Conservation (phyloP, 2,888 invertebrate genomes). For the Drosophila atroscutellata region DNA sequence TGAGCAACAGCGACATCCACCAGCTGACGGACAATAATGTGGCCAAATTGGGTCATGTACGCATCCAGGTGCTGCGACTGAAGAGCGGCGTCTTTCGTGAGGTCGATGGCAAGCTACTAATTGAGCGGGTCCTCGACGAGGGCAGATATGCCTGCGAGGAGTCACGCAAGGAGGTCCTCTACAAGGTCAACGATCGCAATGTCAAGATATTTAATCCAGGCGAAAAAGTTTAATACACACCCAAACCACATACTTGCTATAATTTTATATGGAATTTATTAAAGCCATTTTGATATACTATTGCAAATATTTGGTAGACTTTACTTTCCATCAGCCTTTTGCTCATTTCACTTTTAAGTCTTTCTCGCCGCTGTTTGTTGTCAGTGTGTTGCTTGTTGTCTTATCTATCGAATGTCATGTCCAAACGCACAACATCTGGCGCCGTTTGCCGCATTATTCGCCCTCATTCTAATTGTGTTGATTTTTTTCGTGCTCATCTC, state of each 20-base stretch:
- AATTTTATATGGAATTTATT: constrained; percentile 63
- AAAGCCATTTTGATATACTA: constrained; percentile 67
- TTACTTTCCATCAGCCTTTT: neutral
- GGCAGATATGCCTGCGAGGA: constrained; percentile 73
- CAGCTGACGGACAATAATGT: constrained; percentile 87
- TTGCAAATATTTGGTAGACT: constrained; percentile 8
- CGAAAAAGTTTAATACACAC: constrained; percentile 76
- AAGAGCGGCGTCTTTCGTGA: constrained; percentile 90
- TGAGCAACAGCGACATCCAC: constrained; percentile 87
- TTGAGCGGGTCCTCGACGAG: constrained; percentile 70
- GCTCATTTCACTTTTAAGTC: neutral
- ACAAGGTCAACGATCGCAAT: constrained; percentile 90
- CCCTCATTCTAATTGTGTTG: constrained; percentile 44
- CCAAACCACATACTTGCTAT: constrained; percentile 1
- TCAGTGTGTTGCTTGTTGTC: neutral
- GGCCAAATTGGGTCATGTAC: constrained; percentile 88
- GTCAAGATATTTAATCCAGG: constrained; percentile 91
- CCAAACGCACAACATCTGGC: constrained; percentile 39
- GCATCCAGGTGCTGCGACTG: constrained; percentile 88
- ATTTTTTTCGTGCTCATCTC: constrained; percentile 40
- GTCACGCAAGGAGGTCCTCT: constrained; percentile 84
- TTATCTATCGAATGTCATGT: constrained; percentile 33
- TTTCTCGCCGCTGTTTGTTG: constrained; percentile 4
- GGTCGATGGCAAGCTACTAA: constrained; percentile 89
- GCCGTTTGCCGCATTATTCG: constrained; percentile 38